Base-by-base conservation (phyloP, 1,140 invertebrate genomes). In the Cataglyphis hispanica region DNA sequence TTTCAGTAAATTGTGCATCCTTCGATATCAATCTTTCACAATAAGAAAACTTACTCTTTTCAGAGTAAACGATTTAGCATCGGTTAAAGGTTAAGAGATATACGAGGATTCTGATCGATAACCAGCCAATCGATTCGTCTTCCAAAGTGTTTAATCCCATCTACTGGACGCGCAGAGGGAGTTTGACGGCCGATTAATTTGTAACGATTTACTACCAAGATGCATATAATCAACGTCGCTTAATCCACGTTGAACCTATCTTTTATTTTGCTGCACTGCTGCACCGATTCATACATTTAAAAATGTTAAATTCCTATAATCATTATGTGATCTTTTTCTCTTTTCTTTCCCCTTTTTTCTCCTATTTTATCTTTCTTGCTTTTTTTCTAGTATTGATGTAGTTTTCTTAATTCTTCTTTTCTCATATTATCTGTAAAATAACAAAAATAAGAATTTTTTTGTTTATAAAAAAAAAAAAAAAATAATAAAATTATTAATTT, bases 121-220 rank as follows among this genome's bases (percentile, higher is more conserved):
- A 74, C 4, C 22, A 13, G 43, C 72, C 34, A 76, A 86, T 86
- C 86, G 72, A 89, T 89, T 67, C 88, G 72, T 83, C 87, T 77
- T 86, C 25, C 77, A 64, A 89, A 89, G 85, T 77, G 80, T 84
- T 89, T 89, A 86, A 89, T 89, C 87, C 88, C 61, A 74, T 89
- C 78, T 60, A 78, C 84, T 64, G 22, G 72, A 63, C 34, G 34
- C 56, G 40, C 77, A 27, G 58, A 37, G 56, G 31, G 25, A 43
- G 37, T 27, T 37, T 74, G 78, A 74, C 58, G 85, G 66, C 56
- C 86, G 85, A 90, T 90, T 90, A 89, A 91, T 89, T 85, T 86
- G 74, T 84, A 91, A 90, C 89, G 72, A 89, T 91, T 91, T 91
- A 88, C 72, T 77, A 89, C 77, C 67, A 56, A 83, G 78, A 89